Percentiles rank a stretch among this genome's conserved stretches.
phyloP scores from a whole-genome alignment of 2,113 vertebrate species.

The Microtus oregoni region DNA sequence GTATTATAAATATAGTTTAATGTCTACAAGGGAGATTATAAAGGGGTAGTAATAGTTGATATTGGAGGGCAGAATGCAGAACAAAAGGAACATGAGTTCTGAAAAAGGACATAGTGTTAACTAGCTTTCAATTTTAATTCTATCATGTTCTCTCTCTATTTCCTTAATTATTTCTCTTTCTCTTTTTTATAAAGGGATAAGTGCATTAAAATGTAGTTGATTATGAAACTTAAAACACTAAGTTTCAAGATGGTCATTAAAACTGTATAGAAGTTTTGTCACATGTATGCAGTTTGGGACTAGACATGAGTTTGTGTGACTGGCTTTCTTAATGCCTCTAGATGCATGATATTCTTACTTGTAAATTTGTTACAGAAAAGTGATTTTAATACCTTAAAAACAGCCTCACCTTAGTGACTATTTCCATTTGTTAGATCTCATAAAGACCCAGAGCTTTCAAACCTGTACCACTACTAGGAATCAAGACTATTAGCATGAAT shows the following conservation, averaged over 20 bases:
- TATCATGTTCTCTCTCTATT: neutral
- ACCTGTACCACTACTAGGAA: neutral
- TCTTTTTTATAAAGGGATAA: neutral
- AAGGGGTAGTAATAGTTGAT: neutral
- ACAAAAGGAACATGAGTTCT: neutral
- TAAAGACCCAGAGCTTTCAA: neutral
- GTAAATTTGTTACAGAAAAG: neutral
- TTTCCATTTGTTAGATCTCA: neutral
- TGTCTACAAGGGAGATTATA: neutral
- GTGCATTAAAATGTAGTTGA: neutral
- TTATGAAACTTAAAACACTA: neutral
- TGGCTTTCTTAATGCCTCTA: neutral
- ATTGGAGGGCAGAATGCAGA: neutral
- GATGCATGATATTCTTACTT: neutral
- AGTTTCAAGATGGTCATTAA: neutral
- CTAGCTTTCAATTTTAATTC: neutral
- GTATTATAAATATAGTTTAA: neutral
- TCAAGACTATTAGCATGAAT: neutral
- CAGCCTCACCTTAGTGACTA: neutral
- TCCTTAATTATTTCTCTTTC: too few species aligned
- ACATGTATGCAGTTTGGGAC: neutral
- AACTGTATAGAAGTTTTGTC: neutral
- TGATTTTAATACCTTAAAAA: neutral
- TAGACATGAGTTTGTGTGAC: neutral
- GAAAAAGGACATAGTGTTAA: neutral